Evolutionary conservation across 2,113 vertebrate genomes (phyloP), one percentile per base, ranked within the genome.

Genomic region (Mesocricetus auratus): DNA sequence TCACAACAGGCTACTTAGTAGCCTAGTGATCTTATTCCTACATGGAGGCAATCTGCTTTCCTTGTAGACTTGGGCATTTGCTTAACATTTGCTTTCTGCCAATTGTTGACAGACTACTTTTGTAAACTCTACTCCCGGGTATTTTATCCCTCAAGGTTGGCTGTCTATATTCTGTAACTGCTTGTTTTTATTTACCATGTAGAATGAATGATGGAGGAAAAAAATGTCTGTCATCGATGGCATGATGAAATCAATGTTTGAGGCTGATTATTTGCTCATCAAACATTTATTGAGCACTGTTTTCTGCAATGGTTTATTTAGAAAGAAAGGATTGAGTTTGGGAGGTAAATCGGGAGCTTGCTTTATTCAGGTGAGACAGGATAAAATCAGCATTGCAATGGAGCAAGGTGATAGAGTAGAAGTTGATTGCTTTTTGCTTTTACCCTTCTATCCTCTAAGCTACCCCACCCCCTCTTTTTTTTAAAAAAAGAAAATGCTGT

Each of bases 221-320:
- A 85, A 90, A 89, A 68, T 56, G 39, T 74, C 39, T 10, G 0
- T 94, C 86, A 39, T 87, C 16, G 26, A 1, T 56, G 89, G 68
- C 4, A 29, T 66, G 90, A 83, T 89, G 81, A 90, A 88, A 91
- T 95, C 92, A 93, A 73, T 89, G 60, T 90, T 64, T n/a, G 69
- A 85, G 71, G 31, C 26, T 86, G 39, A 79, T 78, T 74, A 92
- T 92, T 95, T 93, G 81, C 53, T 93, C 94, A 62, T 93, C 85
- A 97, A 53, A 78, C 56, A 91, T 94, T 96, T 79, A 96, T 39
- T 91, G 88, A 94, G 33, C 71, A 64, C 93, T 96, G 42, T 86
- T 89, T 92, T 64, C 85, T 85, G 31, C n/a, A 79, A n/a, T 4
- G 24, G 66, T 91, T 90, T 89, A 42, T 86, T 92, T 86, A 36